phyloP scores from a whole-genome alignment of 2,888 invertebrate genomes.

The Apoda limacodes region DNA sequence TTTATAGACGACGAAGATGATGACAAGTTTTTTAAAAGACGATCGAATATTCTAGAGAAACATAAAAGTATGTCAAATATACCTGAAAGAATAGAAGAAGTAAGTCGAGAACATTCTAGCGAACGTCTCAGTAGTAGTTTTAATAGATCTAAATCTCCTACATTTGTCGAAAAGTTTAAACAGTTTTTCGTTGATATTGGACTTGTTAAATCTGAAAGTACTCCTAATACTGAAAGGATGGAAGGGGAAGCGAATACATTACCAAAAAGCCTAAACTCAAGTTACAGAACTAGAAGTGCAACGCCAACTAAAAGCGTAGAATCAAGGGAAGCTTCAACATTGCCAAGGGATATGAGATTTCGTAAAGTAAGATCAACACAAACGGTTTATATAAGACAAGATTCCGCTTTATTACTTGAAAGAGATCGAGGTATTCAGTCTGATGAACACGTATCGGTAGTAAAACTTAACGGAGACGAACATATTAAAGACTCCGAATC shows the following conservation, averaged over 20 bases:
- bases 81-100: slow-evolving; percentile 51
- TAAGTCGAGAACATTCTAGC: slow-evolving; percentile 37
- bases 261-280: slow-evolving; percentile 48
- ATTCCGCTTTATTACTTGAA: slow-evolving; percentile 31
- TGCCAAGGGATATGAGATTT: slow-evolving; percentile 62
- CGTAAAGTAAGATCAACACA: slow-evolving; percentile 53
- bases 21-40: slow-evolving; percentile 32
- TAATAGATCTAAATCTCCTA: slow-evolving; percentile 55
- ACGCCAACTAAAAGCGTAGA: slow-evolving; percentile 38
- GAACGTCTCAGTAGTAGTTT: slow-evolving; percentile 48
- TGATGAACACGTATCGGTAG: slow-evolving; percentile 52
- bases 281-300: slow-evolving; percentile 42
- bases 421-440: slow-evolving; percentile 33
- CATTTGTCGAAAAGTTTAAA: slow-evolving; percentile 59
- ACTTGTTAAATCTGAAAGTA: slow-evolving; percentile 42
- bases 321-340: slow-evolving; percentile 42
- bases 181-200: slow-evolving; percentile 59
- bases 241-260: slow-evolving; percentile 32
- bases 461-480: slow-evolving; percentile 52
- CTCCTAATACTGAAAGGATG: slow-evolving; percentile 19
- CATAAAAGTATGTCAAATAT: slow-evolving; percentile 61
- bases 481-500: slow-evolving; percentile 33
- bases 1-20: slow-evolving; percentile 61
- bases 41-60: slow-evolving; percentile 42
- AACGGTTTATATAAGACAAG: slow-evolving; percentile 52